Evolutionary conservation across 2,888 invertebrate species (phyloP).

Genomic region (Melanotus villosus): DNA sequence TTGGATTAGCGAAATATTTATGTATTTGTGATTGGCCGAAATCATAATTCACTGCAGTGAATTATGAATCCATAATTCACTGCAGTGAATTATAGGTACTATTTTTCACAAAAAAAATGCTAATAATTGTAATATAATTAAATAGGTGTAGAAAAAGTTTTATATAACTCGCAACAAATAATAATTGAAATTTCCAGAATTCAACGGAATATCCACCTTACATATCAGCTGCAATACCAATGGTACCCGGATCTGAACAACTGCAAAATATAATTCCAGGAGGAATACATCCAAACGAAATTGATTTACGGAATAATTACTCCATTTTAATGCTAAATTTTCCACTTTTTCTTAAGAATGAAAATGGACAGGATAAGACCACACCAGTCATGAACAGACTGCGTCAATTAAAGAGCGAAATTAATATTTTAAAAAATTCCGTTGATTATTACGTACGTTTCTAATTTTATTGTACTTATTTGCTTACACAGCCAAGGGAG

Average conservation of each 20-base stretch:
- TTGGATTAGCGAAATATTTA: no score
- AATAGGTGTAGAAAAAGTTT: no score
- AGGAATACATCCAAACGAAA: not conserved
- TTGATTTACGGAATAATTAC: not conserved
- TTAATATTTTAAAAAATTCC: not conserved
- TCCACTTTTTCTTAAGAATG: not conserved
- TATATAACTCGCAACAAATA: no score
- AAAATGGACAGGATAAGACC: not conserved
- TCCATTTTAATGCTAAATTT: not conserved
- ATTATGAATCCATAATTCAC: no score
- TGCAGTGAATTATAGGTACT: no score
- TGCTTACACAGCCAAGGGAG: no score
- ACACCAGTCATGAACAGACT: not conserved
- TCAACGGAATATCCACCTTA: not conserved
- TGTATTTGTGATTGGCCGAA: no score
- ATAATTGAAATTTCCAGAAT: conserved; percentile 9
- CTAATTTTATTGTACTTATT: not conserved
- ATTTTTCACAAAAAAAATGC: no score
- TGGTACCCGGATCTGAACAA: conserved; percentile 35
- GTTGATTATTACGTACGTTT: conserved; percentile 3
- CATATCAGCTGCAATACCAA: conserved; percentile 8
- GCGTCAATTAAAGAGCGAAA: conserved; percentile 46
- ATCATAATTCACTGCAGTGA: no score
- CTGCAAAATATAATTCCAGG: conserved; percentile 41
- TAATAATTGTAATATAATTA: no score